Percentiles rank a stretch among this genome's conserved stretches.
Evolutionary conservation across 1,140 invertebrate species (phyloP).

Genomic region (Euborellia annulipes): DNA sequence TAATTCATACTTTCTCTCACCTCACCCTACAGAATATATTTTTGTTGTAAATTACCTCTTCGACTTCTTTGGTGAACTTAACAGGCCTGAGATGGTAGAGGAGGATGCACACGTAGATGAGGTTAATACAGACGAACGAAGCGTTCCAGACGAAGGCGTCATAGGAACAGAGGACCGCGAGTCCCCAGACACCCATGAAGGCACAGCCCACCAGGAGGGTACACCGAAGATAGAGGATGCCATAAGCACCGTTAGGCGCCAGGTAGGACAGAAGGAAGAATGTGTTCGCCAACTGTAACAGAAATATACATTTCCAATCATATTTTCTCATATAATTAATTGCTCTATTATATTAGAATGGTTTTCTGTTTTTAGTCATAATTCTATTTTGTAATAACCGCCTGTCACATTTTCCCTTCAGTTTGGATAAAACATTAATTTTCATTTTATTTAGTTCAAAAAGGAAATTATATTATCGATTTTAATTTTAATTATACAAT

Average conservation of each 20-base stretch:
- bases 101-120: conserved; percentile 61
- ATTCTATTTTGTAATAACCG: too few relatives aligned
- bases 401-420: too few relatives aligned
- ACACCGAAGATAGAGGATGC: conserved; percentile 58
- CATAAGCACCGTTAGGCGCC: conserved; percentile 59
- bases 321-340: too few relatives aligned
- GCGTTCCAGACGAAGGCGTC: conserved; percentile 77
- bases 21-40: too few relatives aligned
- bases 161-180: conserved; percentile 65
- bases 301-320: too few relatives aligned
- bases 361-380: too few relatives aligned
- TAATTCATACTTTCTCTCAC: not conserved
- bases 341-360: too few relatives aligned
- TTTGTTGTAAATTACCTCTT: too few relatives aligned
- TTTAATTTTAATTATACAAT: too few relatives aligned
- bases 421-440: too few relatives aligned
- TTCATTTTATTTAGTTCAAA: too few relatives aligned
- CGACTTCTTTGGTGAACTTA: conserved; percentile 68
- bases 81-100: conserved; percentile 68
- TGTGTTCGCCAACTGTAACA: conserved; percentile 69
- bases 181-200: conserved; percentile 65
- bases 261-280: conserved; percentile 67
- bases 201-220: conserved; percentile 59
- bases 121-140: conserved; percentile 66
- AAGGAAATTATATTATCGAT: too few relatives aligned